Evolutionary conservation across 2,113 vertebrate species (phyloP), one percentile per base, ranked within the genome.

Genomic region (Grantiella picta): DNA sequence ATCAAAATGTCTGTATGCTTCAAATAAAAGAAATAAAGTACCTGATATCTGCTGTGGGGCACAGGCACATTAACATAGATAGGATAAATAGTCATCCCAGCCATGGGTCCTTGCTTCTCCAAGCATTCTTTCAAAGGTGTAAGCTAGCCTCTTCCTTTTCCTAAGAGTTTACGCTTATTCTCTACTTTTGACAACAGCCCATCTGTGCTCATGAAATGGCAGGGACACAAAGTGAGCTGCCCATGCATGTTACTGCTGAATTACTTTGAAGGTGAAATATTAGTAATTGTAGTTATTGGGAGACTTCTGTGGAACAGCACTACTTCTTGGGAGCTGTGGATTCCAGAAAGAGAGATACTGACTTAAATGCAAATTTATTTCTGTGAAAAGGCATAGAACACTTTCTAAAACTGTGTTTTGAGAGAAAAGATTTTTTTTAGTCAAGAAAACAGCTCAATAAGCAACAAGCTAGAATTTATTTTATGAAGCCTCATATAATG

Each of bases 41-140:
- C 33, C 19, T 82, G 16, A 5, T 4, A 27, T 75, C 38, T 76
- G 15, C 36, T 86, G 6, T 83, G 12, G 60, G 27, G 64, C 3
- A 2, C 11, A 70, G 11, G 13, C 7, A 33, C 1, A 7, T 56
- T 33, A 78, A 31, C 12, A 33, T 4, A 3, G 18, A 50, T 20
- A 49, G 12, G 20, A 1, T 78, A 75, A 83, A 54, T 6, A 57
- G 10, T 40, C 27, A 29, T 75, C 35, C 45, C 22, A 42, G 12
- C 9, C 24, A 49, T 4, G 15, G 24, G 4, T 3, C 9, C 17
- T 70, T 77, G 21, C 27, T 86, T 40, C 15, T 70, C 12, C 28
- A 69, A 81, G 4, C 0, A 0, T 25, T 83, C 19, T 69, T 80
- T 42, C 36, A 53, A 2, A n/a, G 3, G 3, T 35, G 1, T 31